Evolutionary conservation across 2,888 invertebrate species (phyloP).

Genomic region (Clistopyga incitator): DNA sequence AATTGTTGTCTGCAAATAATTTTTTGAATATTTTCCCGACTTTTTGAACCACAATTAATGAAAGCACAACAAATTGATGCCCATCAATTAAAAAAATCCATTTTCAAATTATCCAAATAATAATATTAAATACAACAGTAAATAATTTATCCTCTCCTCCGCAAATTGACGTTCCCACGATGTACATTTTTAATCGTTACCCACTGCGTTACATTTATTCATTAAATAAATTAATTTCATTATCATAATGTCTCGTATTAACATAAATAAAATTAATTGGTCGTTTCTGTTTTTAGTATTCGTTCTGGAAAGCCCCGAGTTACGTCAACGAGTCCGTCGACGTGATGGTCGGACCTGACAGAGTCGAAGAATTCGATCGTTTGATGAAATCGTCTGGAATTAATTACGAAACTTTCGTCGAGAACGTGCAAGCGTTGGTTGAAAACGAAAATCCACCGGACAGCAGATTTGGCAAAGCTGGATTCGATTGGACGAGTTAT

Average conservation of each 20-base stretch:
- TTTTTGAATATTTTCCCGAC: too few species aligned
- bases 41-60: too few species aligned
- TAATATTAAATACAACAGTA: too few species aligned
- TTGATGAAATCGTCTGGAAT: conserved; percentile 83
- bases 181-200: background rate
- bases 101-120: too few species aligned
- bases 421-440: conserved; percentile 86
- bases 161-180: background rate
- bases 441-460: conserved; percentile 72
- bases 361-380: conserved; percentile 84
- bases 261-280: background rate
- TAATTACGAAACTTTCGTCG: conserved; percentile 84
- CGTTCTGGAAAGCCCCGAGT: conserved; percentile 73
- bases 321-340: conserved; percentile 83
- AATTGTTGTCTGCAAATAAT: too few species aligned
- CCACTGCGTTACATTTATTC: too few species aligned
- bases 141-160: too few species aligned
- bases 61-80: too few species aligned
- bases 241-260: background rate
- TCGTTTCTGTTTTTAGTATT: conserved; percentile 64
- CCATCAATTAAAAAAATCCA: too few species aligned
- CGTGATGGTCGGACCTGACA: conserved; percentile 87
- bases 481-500: conserved; percentile 87
- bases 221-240: background rate
- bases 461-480: conserved; percentile 71